These are phyloP conservation scores for Drosophila lacteicornis DNA, from an alignment of 1,140 invertebrate genomes.

Conservation along the genomic window DNA sequence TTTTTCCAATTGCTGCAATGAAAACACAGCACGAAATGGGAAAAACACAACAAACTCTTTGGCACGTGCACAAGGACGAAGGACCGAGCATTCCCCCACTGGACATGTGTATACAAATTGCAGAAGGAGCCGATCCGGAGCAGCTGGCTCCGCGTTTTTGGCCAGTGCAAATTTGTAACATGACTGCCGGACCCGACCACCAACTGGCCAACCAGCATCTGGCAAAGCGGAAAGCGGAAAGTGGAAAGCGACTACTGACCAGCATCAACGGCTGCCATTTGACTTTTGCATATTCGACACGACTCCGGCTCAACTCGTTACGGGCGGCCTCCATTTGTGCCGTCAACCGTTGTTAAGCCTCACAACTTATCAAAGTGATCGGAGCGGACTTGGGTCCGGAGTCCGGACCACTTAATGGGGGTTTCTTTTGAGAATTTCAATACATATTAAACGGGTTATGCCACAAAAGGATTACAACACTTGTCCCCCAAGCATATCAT, in stretches of 20 bases:
- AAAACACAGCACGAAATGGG: constrained; percentile 14
- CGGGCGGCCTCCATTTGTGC: constrained; percentile 61
- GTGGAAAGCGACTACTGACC: constrained; percentile 7
- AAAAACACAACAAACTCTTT: constrained; percentile 47
- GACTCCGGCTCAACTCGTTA: constrained; percentile 46
- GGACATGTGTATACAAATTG: constrained; percentile 73
- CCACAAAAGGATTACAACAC: constrained; percentile 81
- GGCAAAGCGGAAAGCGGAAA: constrained; percentile 7
- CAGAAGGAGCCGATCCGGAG: constrained; percentile 52
- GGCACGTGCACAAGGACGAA: constrained; percentile 54
- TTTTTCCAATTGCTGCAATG: constrained; percentile 75
- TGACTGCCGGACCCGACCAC: constrained; percentile 63
- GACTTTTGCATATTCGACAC: constrained; percentile 82
- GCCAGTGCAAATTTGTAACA: constrained; percentile 69
- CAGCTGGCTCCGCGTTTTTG: constrained; percentile 51
- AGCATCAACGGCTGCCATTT: constrained; percentile 57
- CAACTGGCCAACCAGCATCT: constrained; percentile 40
- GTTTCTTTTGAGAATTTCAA: constrained; percentile 75
- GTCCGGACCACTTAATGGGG: constrained; percentile 68
- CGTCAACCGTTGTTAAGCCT: constrained; percentile 79
- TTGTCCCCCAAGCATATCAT: constrained; percentile 80
- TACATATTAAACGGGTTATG: constrained; percentile 83
- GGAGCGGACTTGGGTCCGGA: constrained; percentile 36
- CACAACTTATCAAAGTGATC: constrained; percentile 80
- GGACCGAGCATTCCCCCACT: not conserved